Base-by-base conservation (phyloP, 2,113 vertebrate species). In the Trochalopteron elliotii region DNA sequence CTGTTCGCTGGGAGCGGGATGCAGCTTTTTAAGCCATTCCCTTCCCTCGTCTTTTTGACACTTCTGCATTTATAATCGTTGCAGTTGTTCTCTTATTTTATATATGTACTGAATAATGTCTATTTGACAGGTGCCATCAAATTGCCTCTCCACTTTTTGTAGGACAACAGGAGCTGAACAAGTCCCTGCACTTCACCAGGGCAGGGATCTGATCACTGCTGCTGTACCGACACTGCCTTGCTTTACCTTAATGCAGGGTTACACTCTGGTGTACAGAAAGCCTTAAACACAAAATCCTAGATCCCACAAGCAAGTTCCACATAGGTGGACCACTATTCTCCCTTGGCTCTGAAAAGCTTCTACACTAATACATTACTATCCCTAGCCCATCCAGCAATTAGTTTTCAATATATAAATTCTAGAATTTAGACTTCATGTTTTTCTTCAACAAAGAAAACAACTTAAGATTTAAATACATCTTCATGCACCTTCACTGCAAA, bases 121-220 rank as follows among this genome's bases (percentile, higher is more conserved):
- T 44, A 61, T 57, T 40, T 35, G 52, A 68, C 30, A 2, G 25
- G 39, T 0, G 22, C 79, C 30, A 37, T 27, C 50, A n/a, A 44
- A 37, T 13, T 56, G 47, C 63, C 21, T 50, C 49, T 83, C 63
- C 3, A 1, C 42, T 80, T 90, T 45, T n/a, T 0, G 0, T 0
- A 57, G 33, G 30, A 24, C 30, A 91, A 22, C 27, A 40, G 45
- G 83, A 64, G 30, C 55, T 19, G 4, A 86, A 63, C 24, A 44
- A 64, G 52, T 11, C 47, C 45, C 70, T 30, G 59, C 7, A 1
- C 56, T 53, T 57, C 72, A 74, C 44, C 40, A 7, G 3, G 20
- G 55, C 39, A 70, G 84, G 25, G 53, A 52, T 69, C 25, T 35
- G 57, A 61, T 39, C 45, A 9, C 35, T 44, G 20, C 2, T 50